Base-by-base conservation (phyloP, 2,888 invertebrate species). In the Tachystola acroxantha region DNA sequence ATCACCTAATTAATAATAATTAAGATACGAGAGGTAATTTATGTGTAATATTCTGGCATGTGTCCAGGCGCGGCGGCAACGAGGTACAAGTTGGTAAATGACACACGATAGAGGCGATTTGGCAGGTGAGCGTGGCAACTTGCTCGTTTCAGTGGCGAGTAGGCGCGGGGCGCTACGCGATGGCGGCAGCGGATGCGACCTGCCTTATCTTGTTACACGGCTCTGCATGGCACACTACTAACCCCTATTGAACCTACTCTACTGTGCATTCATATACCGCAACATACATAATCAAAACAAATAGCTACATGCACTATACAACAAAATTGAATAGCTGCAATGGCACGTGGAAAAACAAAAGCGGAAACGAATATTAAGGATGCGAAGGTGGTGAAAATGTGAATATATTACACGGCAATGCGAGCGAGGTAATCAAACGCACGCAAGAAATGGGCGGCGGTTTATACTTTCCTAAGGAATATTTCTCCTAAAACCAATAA, bases 351-450 rank as follows among this genome's bases (percentile, higher is more conserved):
- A 28, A 38, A 68, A 68, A 66, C 59, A 66, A 68, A 69, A 58
- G 57, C 65, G 68, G 65, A 72, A 77, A 71, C 58, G 58, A 70
- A 76, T 61, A 76, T 76, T 72, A 78, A 63, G 67, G 72, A 82
- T 78, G 75, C 70, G 65, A 74, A 81, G 75, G 79, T 79, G 81
- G 78, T 78, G 79, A 80, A 81, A 84, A 84, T 80, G 71, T 77
- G 77, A 84, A 84, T 86, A 81, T 77, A 85, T 85, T 82, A 81
- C 70, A 69, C 67, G 63, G 75, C 66, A 72, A 71, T 67, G 71
- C 62, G 60, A 58, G 60, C 63, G 46, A 58, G 53, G 67, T 78
- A 84, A 82, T 84, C 80, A 81, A 71, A 80, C 78, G 78, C 84
- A 86, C 84, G 85, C 85, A 71, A 80, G 70, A 66, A 63, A 62